Evolutionary conservation across 2,888 invertebrate genomes (phyloP), one percentile per base, ranked within the genome.

Genomic region (Daptonema setosum): DNA sequence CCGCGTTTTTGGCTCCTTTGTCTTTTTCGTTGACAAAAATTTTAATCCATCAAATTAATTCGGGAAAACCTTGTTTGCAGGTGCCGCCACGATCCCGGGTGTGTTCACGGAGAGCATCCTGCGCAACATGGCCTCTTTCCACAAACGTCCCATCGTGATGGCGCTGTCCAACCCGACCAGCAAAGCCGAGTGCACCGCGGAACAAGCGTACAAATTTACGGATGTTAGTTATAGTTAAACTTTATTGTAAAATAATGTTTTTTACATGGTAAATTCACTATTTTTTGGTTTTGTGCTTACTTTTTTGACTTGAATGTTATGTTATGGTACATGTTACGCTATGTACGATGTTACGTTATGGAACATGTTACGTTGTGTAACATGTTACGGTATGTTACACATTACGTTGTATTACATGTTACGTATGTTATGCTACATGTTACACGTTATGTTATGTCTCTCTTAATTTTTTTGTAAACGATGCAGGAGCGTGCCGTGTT

Each of bases 141-240:
- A 88, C 74, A 79, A 82, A 26, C 77, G 78, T 56, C 97, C 97
- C 1, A 81, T 99, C 60, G 86, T 97, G 65, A 97, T 97, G 74
- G 95, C 97, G 17, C 79, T 97, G 52, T 93, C 93, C 71, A 97
- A 97, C 77, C 97, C 97, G 56, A 99, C 97, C 56, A 81, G 81
- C 73, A 91, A 91, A 76, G 90, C 97, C 0, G 97, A 97, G 75
- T 97, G 97, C 71, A 95, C 97, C n/a, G 97, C 97, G n/a, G 87
- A 90, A 72, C 80, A 87, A 66, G 95, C 93, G 2, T 97, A 93
- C 74, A 78, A 73, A 35, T 26, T 2, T 24, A n/a, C 47, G 53
- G 52, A 55, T 24, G 47, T 26, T 2, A 5, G 29, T 20, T 8
- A n/a, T n/a, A n/a, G n/a, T n/a, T n/a, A n/a, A n/a, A n/a, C n/a